These are phyloP conservation scores for Eurosta solidaginis DNA, from an alignment of 1,140 invertebrate genomes.

Conservation along the genomic window DNA sequence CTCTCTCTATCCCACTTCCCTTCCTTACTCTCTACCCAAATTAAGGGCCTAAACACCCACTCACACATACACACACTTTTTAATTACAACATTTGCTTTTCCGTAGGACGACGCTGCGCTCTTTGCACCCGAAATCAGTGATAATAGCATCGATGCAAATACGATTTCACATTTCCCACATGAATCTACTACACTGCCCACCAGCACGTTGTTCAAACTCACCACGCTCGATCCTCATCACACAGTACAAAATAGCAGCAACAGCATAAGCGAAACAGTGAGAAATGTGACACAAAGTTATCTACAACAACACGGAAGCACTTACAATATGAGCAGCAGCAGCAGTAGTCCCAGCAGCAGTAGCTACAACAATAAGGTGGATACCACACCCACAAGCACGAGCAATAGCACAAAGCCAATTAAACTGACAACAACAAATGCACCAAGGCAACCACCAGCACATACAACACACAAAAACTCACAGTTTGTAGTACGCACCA, in stretches of 20 bases:
- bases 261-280: slow-evolving; percentile 25
- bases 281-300: slow-evolving; percentile 19
- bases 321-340: slow-evolving; percentile 26
- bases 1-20: no score
- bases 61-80: background rate
- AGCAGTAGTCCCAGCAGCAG: background rate
- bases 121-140: slow-evolving; percentile 58
- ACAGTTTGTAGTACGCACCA: slow-evolving; percentile 53
- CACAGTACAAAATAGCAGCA: slow-evolving; percentile 25
- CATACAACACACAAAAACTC: slow-evolving; percentile 46
- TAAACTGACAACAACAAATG: slow-evolving; percentile 46
- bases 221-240: slow-evolving; percentile 39
- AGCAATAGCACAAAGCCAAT: slow-evolving; percentile 50
- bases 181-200: slow-evolving; percentile 56
- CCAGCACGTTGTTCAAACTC: slow-evolving; percentile 48
- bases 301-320: slow-evolving; percentile 8
- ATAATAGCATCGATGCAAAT: slow-evolving; percentile 63
- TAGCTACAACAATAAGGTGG: slow-evolving; percentile 37
- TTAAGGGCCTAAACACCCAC: background rate
- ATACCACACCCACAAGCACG: slow-evolving; percentile 16
- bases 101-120: slow-evolving; percentile 49
- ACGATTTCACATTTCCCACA: slow-evolving; percentile 61
- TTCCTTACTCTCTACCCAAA: no score
- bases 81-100: background rate
- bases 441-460: background rate